A percentile compares a stretch with the other conserved stretches of the same genome.
Conservation (phyloP, 2,888 invertebrate species). For the Tetrapedia diversipes region DNA sequence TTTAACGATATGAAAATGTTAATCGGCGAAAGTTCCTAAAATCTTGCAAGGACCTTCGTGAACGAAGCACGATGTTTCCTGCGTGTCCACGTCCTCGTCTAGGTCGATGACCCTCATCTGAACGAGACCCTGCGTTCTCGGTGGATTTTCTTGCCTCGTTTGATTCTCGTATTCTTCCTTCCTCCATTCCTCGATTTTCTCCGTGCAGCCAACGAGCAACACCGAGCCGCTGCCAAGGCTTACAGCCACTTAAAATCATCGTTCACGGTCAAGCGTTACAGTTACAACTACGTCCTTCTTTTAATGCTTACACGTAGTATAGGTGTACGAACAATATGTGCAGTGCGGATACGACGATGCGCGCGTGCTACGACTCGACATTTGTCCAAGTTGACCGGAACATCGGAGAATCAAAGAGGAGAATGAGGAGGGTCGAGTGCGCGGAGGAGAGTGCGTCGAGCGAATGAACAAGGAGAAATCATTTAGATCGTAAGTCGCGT, state of each 20-base stretch:
- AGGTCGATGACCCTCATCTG: constrained; percentile 77
- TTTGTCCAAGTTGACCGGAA: constrained; percentile 26
- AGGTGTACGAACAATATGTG: background rate
- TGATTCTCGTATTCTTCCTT: constrained; percentile 74
- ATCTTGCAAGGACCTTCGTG: constrained; percentile 76
- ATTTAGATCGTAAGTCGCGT: constrained; percentile 23
- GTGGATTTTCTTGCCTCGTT: constrained; percentile 35
- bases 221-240: constrained; percentile 81
- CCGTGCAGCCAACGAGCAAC: constrained; percentile 74
- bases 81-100: constrained; percentile 76
- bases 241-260: constrained; percentile 80
- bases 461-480: constrained; percentile 49
- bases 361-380: background rate
- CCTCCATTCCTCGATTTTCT: constrained; percentile 45
- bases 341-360: too few relatives aligned
- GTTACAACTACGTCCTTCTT: constrained; percentile 56
- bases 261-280: constrained; percentile 74
- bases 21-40: constrained; percentile 22
- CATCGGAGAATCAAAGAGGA: background rate
- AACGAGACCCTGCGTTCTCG: constrained; percentile 82
- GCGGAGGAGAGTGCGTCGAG: constrained; percentile 25
- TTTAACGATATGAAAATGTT: background rate
- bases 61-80: constrained; percentile 80
- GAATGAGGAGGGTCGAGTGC: constrained; percentile 8
- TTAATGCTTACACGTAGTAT: background rate